phyloP scores from a whole-genome alignment of 2,797 vertebrate species.

The Catharus ustulatus region DNA sequence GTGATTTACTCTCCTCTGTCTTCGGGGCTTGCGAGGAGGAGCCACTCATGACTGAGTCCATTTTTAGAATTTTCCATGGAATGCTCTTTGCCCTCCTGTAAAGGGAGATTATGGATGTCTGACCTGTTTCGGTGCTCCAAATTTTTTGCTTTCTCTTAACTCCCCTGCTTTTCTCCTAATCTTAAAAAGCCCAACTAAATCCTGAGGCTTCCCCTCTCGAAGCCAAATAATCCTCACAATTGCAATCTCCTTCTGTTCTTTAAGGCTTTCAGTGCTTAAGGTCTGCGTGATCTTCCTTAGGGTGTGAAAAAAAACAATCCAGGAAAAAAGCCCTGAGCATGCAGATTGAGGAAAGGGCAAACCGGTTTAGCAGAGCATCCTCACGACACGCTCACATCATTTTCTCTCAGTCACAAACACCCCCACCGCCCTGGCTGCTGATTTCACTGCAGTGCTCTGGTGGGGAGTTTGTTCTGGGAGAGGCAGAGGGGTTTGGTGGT shows the following conservation, averaged over 20 bases:
- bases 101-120: background rate
- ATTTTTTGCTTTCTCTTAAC: conserved; percentile 9
- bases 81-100: conserved; percentile 17
- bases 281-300: conserved; percentile 3
- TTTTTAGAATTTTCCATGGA: background rate
- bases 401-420: background rate
- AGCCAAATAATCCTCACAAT: conserved; percentile 27
- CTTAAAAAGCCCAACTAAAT: conserved; percentile 33
- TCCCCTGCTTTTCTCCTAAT: conserved; percentile 7
- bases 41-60: background rate
- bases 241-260: background rate
- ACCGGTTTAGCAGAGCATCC: background rate
- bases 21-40: background rate
- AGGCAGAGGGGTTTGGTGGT: background rate
- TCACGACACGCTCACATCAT: background rate
- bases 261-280: background rate
- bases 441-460: background rate
- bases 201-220: background rate
- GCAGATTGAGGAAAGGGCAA: conserved; percentile 42
- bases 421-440: conserved; percentile 7
- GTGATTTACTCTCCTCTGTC: background rate
- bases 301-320: background rate
- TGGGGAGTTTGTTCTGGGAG: background rate
- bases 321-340: background rate
- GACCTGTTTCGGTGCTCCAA: background rate